Conservation (phyloP, 2,888 invertebrate genomes). For the Nephrotoma appendiculata region DNA sequence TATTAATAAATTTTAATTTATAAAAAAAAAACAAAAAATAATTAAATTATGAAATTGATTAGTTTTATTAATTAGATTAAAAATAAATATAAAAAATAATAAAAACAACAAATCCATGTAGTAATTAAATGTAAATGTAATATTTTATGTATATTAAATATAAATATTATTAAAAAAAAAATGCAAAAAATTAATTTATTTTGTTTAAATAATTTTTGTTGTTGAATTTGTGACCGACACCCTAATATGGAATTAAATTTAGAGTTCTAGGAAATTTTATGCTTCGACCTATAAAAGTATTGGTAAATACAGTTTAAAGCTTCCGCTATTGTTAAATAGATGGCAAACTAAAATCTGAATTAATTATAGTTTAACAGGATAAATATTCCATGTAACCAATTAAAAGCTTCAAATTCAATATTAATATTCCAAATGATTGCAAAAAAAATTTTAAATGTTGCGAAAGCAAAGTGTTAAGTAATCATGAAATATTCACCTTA, state of each 20-base stretch:
- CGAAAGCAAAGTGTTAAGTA: too few species aligned
- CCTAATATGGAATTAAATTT: too few species aligned
- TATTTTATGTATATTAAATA: background rate
- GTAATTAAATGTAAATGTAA: conserved; percentile 3
- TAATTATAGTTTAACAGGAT: too few species aligned
- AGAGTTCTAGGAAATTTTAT: background rate
- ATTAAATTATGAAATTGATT: background rate
- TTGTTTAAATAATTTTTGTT: background rate
- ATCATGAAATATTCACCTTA: too few species aligned
- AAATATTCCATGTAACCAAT: too few species aligned
- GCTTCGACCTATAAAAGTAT: too few species aligned
- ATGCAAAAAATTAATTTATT: background rate
- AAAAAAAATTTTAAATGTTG: too few species aligned
- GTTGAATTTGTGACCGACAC: background rate
- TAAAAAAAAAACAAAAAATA: background rate
- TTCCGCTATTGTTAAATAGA: too few species aligned
- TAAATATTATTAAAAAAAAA: background rate
- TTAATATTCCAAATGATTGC: too few species aligned
- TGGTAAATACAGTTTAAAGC: too few species aligned
- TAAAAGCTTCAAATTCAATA: too few species aligned
- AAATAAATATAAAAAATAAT: background rate
- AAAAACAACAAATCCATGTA: background rate
- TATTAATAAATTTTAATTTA: background rate
- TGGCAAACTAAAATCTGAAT: too few species aligned
- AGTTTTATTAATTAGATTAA: background rate